These are phyloP conservation scores for Tinea trinotella DNA, from an alignment of 2,888 invertebrate genomes.

Conservation along the genomic window DNA sequence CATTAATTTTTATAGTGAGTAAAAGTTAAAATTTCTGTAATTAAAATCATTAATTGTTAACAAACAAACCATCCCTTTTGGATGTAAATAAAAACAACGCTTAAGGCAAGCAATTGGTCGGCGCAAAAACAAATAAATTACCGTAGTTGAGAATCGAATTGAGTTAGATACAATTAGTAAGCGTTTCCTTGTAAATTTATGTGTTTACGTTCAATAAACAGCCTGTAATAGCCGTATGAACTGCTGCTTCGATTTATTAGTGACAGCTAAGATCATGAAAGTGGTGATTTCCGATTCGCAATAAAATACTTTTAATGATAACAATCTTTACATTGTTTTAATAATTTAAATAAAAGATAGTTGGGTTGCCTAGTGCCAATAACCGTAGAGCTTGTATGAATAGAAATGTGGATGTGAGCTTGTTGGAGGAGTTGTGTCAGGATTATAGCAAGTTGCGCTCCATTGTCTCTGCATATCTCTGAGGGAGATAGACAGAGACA, in stretches of 20 bases:
- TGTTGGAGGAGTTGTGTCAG: too few relatives aligned
- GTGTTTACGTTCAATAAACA: slow-evolving; percentile 43
- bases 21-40: neutral
- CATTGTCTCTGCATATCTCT: too few relatives aligned
- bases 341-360: too few relatives aligned
- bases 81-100: neutral
- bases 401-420: too few relatives aligned
- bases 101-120: slow-evolving; percentile 15
- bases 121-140: slow-evolving; percentile 53
- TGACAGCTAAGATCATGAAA: neutral
- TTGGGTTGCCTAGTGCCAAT: too few relatives aligned
- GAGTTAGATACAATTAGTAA: slow-evolving; percentile 52
- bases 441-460: too few relatives aligned
- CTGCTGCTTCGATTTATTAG: slow-evolving; percentile 24
- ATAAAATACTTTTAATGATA: neutral
- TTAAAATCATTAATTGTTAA: neutral
- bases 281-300: slow-evolving; percentile 3
- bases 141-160: slow-evolving; percentile 37
- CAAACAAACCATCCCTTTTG: neutral
- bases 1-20: too few relatives aligned
- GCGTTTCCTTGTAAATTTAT: slow-evolving; percentile 37
- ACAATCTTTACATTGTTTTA: neutral
- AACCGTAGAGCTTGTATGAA: too few relatives aligned
- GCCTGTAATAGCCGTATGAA: slow-evolving; percentile 23
- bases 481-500: too few relatives aligned